Evolutionary conservation across 2,113 vertebrate species (phyloP).

Genomic region (Grus americana): DNA sequence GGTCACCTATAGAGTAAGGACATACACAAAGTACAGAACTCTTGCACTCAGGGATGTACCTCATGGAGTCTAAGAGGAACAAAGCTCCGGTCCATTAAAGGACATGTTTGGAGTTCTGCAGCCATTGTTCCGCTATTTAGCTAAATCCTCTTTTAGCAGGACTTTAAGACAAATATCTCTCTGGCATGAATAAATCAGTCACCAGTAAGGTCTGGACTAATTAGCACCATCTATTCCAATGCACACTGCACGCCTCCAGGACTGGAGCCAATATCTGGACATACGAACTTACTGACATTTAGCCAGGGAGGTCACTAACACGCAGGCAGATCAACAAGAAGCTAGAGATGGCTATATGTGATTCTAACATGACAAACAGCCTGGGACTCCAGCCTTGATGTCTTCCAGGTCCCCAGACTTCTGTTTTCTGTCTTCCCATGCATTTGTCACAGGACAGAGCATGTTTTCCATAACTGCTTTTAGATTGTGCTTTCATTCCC

Average conservation of each 20-base stretch:
- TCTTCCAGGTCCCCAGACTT: constrained; percentile 15
- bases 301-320: neutral
- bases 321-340: neutral
- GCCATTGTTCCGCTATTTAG: neutral
- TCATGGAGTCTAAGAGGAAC: neutral
- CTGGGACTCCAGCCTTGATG: neutral
- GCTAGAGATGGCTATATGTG: neutral
- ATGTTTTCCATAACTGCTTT: neutral
- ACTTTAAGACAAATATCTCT: neutral
- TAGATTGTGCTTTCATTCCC: neutral
- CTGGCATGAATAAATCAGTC: neutral
- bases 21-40: neutral
- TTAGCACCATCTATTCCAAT: neutral
- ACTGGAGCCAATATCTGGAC: neutral
- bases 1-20: neutral
- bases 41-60: neutral
- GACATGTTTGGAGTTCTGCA: neutral
- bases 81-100: neutral
- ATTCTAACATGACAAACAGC: neutral
- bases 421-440: neutral
- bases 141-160: neutral
- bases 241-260: neutral
- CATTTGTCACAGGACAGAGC: neutral
- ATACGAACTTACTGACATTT: neutral
- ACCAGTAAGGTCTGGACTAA: neutral